phyloP scores from a whole-genome alignment of 1,140 invertebrate genomes.

The Oryctes rhinoceros region DNA sequence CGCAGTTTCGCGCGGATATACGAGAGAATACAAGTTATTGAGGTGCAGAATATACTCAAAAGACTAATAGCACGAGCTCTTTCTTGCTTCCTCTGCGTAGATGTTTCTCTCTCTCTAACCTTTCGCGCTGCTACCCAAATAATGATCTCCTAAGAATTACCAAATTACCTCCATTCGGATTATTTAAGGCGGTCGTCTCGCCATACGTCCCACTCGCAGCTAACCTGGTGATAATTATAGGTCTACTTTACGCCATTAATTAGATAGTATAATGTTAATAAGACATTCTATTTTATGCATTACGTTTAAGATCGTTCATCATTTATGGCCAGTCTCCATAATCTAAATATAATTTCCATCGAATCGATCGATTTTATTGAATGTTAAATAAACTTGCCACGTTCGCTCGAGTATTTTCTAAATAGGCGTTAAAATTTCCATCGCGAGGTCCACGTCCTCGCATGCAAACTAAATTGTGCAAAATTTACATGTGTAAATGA shows the following conservation, averaged over 20 bases:
- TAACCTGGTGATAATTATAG: conserved; percentile 6
- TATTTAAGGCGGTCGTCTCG: neutral
- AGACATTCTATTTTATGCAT: neutral
- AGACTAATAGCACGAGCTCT: neutral
- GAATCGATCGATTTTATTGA: no score
- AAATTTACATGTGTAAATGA: neutral
- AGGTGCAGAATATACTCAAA: neutral
- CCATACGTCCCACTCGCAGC: neutral
- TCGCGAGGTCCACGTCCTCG: neutral
- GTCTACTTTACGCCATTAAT: neutral
- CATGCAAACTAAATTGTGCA: neutral
- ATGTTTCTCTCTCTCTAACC: neutral
- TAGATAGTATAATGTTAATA: neutral
- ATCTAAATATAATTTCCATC: no score
- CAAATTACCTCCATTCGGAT: neutral
- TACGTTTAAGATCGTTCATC: no score
- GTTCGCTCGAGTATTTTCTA: no score
- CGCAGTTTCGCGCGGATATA: neutral
- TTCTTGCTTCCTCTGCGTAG: neutral
- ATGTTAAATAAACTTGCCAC: no score
- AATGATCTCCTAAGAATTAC: neutral
- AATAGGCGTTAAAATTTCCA: conserved; percentile 1
- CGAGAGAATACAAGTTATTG: neutral
- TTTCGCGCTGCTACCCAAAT: neutral
- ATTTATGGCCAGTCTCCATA: no score